phyloP scores from a whole-genome alignment of 1,140 invertebrate species.

The Drosophila cardini region DNA sequence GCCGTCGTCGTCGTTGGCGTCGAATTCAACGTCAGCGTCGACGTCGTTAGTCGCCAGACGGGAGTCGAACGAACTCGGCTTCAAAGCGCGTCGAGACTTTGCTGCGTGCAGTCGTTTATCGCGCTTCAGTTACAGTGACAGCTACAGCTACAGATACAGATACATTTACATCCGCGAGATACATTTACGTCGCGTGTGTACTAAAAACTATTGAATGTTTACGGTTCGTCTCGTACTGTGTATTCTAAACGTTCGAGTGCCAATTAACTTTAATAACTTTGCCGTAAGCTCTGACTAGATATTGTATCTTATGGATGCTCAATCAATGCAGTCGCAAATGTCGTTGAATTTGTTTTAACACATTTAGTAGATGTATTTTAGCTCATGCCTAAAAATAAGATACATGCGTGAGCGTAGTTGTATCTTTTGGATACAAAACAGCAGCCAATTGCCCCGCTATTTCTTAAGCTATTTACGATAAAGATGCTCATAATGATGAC shows the following conservation, averaged over 20 bases:
- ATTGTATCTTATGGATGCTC: constrained; percentile 15
- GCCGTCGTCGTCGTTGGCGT: constrained; percentile 6
- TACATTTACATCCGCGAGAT: constrained; percentile 54
- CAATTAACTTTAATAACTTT: constrained; percentile 19
- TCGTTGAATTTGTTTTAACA: constrained; percentile 23
- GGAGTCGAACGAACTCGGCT: constrained; percentile 70
- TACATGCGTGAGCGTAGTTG: constrained; percentile 48
- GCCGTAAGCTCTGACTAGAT: constrained; percentile 29
- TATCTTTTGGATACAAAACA: constrained; percentile 44
- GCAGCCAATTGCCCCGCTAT: constrained; percentile 42
- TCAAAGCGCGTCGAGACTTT: constrained; percentile 75
- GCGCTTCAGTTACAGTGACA: constrained; percentile 56
- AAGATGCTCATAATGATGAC: constrained; percentile 33
- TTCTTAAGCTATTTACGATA: constrained; percentile 33
- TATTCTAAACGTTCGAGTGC: constrained; percentile 31
- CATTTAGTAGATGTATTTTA: constrained; percentile 39
- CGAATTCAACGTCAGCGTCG: background rate
- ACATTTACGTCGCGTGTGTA: constrained; percentile 51
- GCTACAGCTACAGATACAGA: background rate
- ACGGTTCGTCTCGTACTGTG: background rate
- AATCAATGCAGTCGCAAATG: constrained; percentile 31
- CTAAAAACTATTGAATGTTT: constrained; percentile 17
- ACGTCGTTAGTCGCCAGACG: constrained; percentile 15
- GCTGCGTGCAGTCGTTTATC: constrained; percentile 72
- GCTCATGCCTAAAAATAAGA: constrained; percentile 73